These are phyloP conservation scores for Pitta sordida DNA, from an alignment of 2,113 vertebrate species.

Conservation along the genomic window DNA sequence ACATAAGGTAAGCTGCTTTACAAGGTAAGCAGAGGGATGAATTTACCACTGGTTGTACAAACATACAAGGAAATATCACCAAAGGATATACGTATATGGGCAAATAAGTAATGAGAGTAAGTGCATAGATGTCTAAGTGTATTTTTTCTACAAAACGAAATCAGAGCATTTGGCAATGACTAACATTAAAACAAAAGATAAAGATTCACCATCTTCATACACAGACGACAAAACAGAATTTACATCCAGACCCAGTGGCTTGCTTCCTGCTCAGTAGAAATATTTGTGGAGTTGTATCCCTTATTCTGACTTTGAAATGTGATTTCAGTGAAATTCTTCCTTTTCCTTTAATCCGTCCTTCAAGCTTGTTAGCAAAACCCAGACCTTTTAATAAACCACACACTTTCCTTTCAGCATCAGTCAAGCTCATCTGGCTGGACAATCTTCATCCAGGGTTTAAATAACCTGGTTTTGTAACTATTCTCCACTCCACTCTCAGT, in stretches of 20 bases:
- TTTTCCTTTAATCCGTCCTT: background rate
- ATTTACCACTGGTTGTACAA: background rate
- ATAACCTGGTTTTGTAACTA: constrained; percentile 5
- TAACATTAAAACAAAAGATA: background rate
- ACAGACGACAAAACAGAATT: background rate
- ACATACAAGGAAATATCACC: background rate
- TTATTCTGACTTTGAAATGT: background rate
- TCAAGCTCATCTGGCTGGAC: background rate
- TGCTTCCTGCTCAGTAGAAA: background rate
- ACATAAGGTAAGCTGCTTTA: background rate
- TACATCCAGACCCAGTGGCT: background rate
- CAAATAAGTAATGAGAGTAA: background rate
- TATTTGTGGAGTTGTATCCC: background rate
- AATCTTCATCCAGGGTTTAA: background rate
- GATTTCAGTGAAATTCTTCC: background rate
- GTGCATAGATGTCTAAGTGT: background rate
- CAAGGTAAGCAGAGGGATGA: background rate
- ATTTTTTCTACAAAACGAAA: background rate
- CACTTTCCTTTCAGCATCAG: background rate
- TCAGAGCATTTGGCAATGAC: background rate
- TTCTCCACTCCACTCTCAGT: background rate
- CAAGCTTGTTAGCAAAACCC: background rate
- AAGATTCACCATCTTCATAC: background rate
- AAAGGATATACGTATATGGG: background rate
- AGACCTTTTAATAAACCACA: constrained; percentile 37